Conservation (phyloP, 37 sponge, comb jelly and placozoan genomes). For the Cladorhizidae sp. region DNA sequence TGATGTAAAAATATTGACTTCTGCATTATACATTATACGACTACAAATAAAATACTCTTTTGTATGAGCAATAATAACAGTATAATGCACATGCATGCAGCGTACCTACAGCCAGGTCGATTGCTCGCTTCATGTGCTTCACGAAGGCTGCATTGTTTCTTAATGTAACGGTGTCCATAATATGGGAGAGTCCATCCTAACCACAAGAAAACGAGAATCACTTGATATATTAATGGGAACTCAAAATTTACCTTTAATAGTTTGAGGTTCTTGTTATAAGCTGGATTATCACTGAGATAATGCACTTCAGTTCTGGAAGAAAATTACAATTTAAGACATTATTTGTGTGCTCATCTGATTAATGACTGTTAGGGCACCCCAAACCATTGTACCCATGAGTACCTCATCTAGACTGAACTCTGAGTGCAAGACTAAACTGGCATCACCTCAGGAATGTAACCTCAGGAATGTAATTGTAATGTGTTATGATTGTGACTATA, state of each 20-base stretch:
- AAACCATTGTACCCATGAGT: neutral
- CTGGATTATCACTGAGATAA: conserved; percentile 43
- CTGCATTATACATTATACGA: too few relatives aligned
- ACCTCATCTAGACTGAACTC: neutral
- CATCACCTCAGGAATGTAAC: neutral
- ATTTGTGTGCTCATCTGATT: neutral
- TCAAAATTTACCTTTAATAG: conserved; percentile 31
- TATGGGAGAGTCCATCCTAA: conserved; percentile 61
- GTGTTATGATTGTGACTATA: too few relatives aligned
- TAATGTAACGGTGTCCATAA: conserved; percentile 57
- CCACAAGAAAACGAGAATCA: neutral
- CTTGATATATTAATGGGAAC: neutral
- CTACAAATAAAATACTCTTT: too few relatives aligned
- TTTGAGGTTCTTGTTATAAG: conserved; percentile 33
- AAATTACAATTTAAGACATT: neutral
- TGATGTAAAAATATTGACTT: neutral
- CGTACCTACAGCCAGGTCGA: conserved; percentile 54
- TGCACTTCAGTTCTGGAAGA: conserved; percentile 5
- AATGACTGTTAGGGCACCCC: neutral
- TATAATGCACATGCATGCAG: neutral
- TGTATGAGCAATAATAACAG: neutral
- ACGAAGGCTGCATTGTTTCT: conserved; percentile 71
- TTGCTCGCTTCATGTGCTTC: conserved; percentile 37
- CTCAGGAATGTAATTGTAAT: too few relatives aligned
- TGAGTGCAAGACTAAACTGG: too few relatives aligned